Base-by-base conservation (phyloP, 2,888 invertebrate genomes). In the Poecilobothrus nobilitatus region DNA sequence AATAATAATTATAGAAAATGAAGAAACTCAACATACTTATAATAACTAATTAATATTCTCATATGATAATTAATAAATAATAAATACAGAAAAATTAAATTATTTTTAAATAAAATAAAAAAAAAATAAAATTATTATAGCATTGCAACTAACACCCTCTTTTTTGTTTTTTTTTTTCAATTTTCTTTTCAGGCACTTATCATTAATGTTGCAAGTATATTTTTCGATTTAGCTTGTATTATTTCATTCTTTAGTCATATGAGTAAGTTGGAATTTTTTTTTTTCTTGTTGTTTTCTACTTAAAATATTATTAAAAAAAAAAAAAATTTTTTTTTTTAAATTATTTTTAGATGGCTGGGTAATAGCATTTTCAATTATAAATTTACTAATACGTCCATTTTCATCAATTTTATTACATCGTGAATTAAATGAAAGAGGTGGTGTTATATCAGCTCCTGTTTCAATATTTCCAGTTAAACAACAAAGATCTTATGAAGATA, bases 401-500 rank as follows among this genome's bases (percentile, higher is more conserved):
- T 79, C 80, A 70, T 75, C 79, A 10, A 73, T 80, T 21, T 69
- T 82, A 41, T 73, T 82, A 63, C 81, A 80, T 70, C 78, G 79
- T 9, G 82, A 82, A 72, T 78, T 81, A 65, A 79, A 76, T 68
- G 75, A 79, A 20, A 79, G 82, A 33, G 81, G 82, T 53, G 82
- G 82, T 15, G 76, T 75, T 53, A 66, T 72, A 22, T 69, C 79
- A 41, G 78, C 76, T 67, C 72, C 77, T 9, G 78, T 76, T 0
- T 76, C 80, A 21, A 78, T 81, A 2, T 79, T 80, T 68, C 81
- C 81, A 12, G 78, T 78, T n/a, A 77, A 72, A 21, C 78, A 79
- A 70, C 82, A 81, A 73, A 75, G 82, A 63, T 81, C 77, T 72
- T 82, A 82, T 72, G 80, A 82, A 75, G 82, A 82, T 71, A 82